Base-by-base conservation (phyloP, 2,113 vertebrate species). In the Malurus melanocephalus region DNA sequence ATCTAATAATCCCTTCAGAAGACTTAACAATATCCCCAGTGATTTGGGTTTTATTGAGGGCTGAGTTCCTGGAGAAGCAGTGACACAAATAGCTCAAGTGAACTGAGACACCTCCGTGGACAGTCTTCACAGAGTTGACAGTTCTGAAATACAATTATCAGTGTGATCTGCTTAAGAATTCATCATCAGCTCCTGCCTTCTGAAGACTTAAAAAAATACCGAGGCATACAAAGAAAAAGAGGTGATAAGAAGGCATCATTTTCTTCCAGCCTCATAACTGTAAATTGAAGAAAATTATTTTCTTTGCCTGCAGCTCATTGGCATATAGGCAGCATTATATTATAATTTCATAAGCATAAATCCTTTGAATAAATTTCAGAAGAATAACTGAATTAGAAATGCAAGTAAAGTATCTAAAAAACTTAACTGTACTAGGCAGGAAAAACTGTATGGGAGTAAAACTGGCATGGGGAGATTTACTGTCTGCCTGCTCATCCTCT, bases 111-210 rank as follows among this genome's bases (percentile, higher is more conserved):
- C 97, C 98, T 97, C 98, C 91, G 96, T 97, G 98, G 98, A 98
- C 98, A 98, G 97, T 97, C 96, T 97, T 97, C 98, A 96, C 97
- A 85, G 93, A 88, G 94, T 95, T 99, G 98, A 99, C 98, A 99
- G 98, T 97, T 98, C 98, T 97, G 98, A 99, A 98, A 99, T 97
- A 98, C 98, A 98, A 99, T 99, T 99, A 99, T 99, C 98, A 98
- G 98, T 97, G 95, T 98, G 98, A 99, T 99, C 98, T 98, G 98
- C 98, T 99, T 98, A 98, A 98, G 98, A 98, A 99, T 99, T 98
- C 98, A 98, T 98, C 98, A 98, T 97, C 96, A 94, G 97, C 97
- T 96, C 96, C 95, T 97, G 97, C 97, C 97, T 98, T 97, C 97
- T 96, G 95, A 98, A 98, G 98, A 98, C 96, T 95, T 97, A 96